A percentile compares a stretch with the other conserved stretches of the same genome.
Conservation (phyloP, 2,113 vertebrate species). For the Acanthochromis polyacanthus region DNA sequence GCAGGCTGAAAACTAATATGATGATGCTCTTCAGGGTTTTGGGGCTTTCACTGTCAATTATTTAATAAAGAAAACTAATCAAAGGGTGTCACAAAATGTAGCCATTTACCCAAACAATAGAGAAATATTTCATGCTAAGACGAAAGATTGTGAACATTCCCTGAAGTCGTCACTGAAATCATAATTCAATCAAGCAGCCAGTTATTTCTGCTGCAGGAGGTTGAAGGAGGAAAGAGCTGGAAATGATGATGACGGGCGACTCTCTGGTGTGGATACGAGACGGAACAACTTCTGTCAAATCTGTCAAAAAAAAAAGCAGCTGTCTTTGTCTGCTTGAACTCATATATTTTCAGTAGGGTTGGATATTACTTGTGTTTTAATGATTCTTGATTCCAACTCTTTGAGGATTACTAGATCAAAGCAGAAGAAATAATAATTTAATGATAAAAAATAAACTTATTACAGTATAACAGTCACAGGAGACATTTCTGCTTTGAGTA, state of each 20-base stretch:
- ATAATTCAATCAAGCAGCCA: conserved; percentile 58
- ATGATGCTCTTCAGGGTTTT: conserved; percentile 36
- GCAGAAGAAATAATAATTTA: too few species aligned
- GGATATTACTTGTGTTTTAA: too few species aligned
- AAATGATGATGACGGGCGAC: conserved; percentile 20
- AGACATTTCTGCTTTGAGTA: too few species aligned
- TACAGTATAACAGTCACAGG: too few species aligned
- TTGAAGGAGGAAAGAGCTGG: conserved; percentile 9
- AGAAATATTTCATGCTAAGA: conserved; percentile 34
- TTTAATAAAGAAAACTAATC: conserved; percentile 69
- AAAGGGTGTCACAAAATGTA: conserved; percentile 59
- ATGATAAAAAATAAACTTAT: too few species aligned
- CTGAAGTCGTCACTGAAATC: conserved; percentile 46
- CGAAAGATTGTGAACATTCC: conserved; percentile 43
- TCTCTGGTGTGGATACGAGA: background rate
- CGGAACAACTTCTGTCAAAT: background rate
- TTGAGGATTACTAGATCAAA: too few species aligned
- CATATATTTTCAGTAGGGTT: background rate
- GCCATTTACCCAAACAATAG: conserved; percentile 58
- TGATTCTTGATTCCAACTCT: too few species aligned
- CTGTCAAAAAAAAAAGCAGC: background rate
- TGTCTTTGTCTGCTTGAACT: background rate
- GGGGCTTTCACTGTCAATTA: conserved; percentile 53
- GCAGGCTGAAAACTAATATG: conserved; percentile 46
- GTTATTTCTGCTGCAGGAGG: conserved; percentile 36